Percentiles rank a stretch among this genome's conserved stretches.
phyloP scores from a whole-genome alignment of 2,888 invertebrate genomes.

The Plebejus melissa region DNA sequence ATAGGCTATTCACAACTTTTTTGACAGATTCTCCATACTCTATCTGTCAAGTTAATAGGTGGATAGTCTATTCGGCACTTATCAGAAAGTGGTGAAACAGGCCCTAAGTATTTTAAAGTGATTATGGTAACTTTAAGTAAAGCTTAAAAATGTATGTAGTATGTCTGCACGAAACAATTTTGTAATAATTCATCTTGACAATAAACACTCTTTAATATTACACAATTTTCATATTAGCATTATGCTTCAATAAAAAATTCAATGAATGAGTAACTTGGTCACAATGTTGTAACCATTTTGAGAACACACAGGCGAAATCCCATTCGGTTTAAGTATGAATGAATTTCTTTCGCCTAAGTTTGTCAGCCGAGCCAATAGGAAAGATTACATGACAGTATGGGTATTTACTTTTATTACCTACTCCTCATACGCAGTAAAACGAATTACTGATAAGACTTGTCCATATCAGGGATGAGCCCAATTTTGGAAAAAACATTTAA shows the following conservation, averaged over 20 bases:
- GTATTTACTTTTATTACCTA: too few species aligned
- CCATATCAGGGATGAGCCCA: not conserved
- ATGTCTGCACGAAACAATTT: too few species aligned
- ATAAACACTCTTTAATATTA: not conserved
- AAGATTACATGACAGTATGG: too few species aligned
- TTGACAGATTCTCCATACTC: too few species aligned
- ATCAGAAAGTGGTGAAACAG: too few species aligned
- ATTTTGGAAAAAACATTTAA: not conserved
- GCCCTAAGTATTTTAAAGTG: too few species aligned
- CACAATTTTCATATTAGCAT: not conserved
- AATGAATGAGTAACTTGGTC: not conserved
- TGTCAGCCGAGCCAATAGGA: not conserved
- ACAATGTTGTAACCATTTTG: not conserved
- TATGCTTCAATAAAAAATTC: not conserved
- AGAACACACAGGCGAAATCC: not conserved
- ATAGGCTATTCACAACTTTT: too few species aligned
- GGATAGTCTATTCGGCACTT: too few species aligned
- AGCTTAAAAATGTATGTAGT: too few species aligned
- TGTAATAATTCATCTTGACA: not conserved
- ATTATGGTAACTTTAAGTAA: too few species aligned
- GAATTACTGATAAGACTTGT: not conserved
- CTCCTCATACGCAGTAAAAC: not conserved
- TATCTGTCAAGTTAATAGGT: too few species aligned
- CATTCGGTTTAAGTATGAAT: not conserved
- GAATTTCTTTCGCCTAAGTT: not conserved